Conservation (phyloP, 2,797 vertebrate species). For the Thalassophryne amazonica region DNA sequence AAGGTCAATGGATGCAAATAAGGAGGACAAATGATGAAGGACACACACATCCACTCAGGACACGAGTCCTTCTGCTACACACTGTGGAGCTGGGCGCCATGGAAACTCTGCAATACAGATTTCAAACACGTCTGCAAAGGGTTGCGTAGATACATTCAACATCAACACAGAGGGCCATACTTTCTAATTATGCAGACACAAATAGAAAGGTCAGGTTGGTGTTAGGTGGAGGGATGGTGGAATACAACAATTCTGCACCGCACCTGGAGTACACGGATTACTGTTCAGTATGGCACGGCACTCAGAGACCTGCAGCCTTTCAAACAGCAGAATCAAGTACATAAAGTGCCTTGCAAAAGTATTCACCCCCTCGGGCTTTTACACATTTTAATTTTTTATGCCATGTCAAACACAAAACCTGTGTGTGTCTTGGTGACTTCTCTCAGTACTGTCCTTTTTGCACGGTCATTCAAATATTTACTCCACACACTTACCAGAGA, state of each 20-base stretch:
- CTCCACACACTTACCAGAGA: too few relatives aligned
- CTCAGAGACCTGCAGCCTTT: slow-evolving; percentile 3
- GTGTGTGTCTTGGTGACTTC: too few relatives aligned
- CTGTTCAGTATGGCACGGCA: slow-evolving; percentile 15
- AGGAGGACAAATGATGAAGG: neutral
- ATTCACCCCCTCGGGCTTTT: too few relatives aligned
- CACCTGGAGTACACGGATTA: slow-evolving; percentile 63
- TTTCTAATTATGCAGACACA: slow-evolving; percentile 71
- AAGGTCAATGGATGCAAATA: neutral
- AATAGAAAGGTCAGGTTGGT: slow-evolving; percentile 75
- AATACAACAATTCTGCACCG: slow-evolving; percentile 44
- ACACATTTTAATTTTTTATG: too few relatives aligned
- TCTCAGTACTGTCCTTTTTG: too few relatives aligned
- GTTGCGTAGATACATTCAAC: slow-evolving; percentile 76
- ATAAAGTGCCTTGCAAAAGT: too few relatives aligned
- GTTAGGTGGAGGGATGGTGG: slow-evolving; percentile 53
- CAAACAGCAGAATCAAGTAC: slow-evolving; percentile 17
- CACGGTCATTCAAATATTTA: too few relatives aligned
- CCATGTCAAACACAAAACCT: too few relatives aligned
- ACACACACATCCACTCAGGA: neutral
- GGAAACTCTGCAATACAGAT: slow-evolving; percentile 52
- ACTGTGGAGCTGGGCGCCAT: slow-evolving; percentile 23
- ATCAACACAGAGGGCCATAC: slow-evolving; percentile 69
- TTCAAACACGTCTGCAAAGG: slow-evolving; percentile 51
- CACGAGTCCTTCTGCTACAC: slow-evolving; percentile 2